Conservation (phyloP, 2,888 invertebrate genomes). For the Crepidodera aurea region DNA sequence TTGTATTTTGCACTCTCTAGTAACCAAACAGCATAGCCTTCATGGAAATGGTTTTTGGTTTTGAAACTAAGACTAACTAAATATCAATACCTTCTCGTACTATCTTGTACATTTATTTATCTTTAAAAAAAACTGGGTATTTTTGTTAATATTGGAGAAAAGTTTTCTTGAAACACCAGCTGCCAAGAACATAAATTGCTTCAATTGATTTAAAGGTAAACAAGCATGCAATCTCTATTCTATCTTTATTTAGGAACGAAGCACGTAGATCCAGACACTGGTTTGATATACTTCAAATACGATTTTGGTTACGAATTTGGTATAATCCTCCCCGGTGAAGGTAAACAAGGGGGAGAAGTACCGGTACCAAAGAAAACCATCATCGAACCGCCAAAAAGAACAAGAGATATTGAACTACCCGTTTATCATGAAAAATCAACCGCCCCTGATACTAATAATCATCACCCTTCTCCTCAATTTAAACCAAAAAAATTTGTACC, state of each 20-base stretch:
- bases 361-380: conserved; percentile 61
- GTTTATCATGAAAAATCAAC: conserved; percentile 70
- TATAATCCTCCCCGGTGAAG: conserved; percentile 73
- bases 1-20: too few species aligned
- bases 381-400: conserved; percentile 65
- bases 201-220: neutral
- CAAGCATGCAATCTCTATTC: neutral
- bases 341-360: conserved; percentile 62
- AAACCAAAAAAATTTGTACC: conserved; percentile 60
- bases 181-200: neutral
- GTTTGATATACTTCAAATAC: conserved; percentile 82
- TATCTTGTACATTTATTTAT: too few species aligned
- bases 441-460: conserved; percentile 38
- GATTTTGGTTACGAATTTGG: conserved; percentile 84
- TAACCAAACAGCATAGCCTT: too few species aligned
- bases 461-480: conserved; percentile 53
- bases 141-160: neutral
- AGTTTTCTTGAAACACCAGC: neutral
- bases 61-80: too few species aligned
- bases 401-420: conserved; percentile 71
- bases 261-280: conserved; percentile 78
- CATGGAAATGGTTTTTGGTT: too few species aligned
- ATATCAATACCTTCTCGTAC: too few species aligned
- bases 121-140: neutral
- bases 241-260: conserved; percentile 68